Evolutionary conservation across 2,113 vertebrate species (phyloP).

Genomic region (Isurus oxyrinchus): DNA sequence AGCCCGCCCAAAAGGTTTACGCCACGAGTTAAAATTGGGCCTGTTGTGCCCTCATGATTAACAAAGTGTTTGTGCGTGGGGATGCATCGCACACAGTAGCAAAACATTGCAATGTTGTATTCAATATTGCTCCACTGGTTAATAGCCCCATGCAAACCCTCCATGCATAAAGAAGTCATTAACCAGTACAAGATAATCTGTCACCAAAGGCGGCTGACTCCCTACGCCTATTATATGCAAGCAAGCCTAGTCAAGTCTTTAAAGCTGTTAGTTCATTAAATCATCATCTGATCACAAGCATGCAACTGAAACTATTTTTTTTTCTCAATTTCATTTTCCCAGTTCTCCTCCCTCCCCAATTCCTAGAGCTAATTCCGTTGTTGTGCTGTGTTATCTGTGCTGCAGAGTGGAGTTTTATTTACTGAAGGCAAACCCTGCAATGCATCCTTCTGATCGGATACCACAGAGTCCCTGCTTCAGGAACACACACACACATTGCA

Average conservation of each 20-base stretch:
- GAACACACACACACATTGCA: constrained; percentile 24
- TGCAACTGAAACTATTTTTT: not conserved
- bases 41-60: not conserved
- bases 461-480: not conserved
- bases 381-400: not conserved
- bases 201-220: not conserved
- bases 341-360: not conserved
- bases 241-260: constrained; percentile 14
- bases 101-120: not conserved
- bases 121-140: not conserved
- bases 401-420: constrained; percentile 23
- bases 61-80: not conserved
- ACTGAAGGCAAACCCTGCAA: constrained; percentile 14
- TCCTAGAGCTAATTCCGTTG: not conserved
- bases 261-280: not conserved
- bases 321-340: not conserved
- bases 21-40: not conserved
- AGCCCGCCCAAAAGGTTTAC: not conserved
- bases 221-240: not conserved
- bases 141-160: not conserved
- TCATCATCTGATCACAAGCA: not conserved
- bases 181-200: not conserved
- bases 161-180: not conserved
- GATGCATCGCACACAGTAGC: not conserved
- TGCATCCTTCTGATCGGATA: constrained; percentile 12